These are phyloP conservation scores for Poeciliopsis paucimaculata DNA, from an alignment of 2,797 vertebrate genomes.

Conservation along the genomic window DNA sequence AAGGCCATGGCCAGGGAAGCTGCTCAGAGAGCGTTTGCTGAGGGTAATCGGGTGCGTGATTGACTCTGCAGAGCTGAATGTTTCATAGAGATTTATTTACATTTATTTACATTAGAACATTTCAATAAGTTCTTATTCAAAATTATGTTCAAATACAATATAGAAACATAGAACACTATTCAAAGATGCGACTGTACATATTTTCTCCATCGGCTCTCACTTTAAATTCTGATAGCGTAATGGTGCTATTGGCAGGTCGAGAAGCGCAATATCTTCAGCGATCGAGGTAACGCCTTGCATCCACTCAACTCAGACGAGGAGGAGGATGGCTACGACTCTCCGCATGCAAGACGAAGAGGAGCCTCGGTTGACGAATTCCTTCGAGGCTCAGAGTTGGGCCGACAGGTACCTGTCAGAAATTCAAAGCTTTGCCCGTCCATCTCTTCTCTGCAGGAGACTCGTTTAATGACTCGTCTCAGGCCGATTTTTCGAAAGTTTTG, in stretches of 20 bases:
- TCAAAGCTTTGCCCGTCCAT: not conserved
- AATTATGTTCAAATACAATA: not conserved
- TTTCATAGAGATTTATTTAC: slow-evolving; percentile 1
- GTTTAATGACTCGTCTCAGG: not conserved
- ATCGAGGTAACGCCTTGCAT: slow-evolving; percentile 82
- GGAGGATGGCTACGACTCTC: slow-evolving; percentile 90
- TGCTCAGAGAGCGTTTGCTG: slow-evolving; percentile 89
- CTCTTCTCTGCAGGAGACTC: slow-evolving; percentile 3
- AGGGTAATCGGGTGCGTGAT: slow-evolving; percentile 86
- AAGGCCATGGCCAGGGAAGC: slow-evolving; percentile 98
- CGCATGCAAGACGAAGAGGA: slow-evolving; percentile 85
- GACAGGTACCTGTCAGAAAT: slow-evolving; percentile 82
- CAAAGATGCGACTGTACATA: not conserved
- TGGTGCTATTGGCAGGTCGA: slow-evolving; percentile 81
- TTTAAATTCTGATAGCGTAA: not conserved
- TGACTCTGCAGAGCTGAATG: not conserved
- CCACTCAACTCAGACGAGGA: slow-evolving; percentile 92
- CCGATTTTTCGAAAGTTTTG: not conserved
- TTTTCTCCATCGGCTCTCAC: not conserved
- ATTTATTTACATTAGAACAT: not conserved
- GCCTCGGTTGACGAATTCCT: slow-evolving; percentile 97
- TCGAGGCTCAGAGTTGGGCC: slow-evolving; percentile 91
- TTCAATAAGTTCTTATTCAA: not conserved
- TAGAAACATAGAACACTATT: not conserved
- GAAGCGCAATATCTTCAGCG: slow-evolving; percentile 90